Percentiles rank a stretch among this genome's conserved stretches.
Conservation (phyloP, 2,888 invertebrate species). For the Cryptus armator region DNA sequence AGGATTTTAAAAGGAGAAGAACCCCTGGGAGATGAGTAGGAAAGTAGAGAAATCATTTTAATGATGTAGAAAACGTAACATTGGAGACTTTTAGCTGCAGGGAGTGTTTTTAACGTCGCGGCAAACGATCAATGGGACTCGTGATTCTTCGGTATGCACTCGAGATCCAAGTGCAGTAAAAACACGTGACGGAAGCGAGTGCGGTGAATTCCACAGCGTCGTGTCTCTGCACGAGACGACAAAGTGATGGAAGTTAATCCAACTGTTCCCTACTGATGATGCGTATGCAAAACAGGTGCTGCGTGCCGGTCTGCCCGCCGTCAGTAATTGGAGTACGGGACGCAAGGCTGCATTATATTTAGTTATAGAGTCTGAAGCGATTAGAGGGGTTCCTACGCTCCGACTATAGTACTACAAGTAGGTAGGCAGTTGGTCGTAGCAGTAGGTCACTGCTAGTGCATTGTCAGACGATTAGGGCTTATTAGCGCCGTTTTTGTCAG, state of each 20-base stretch:
- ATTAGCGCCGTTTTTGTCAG: slow-evolving; percentile 76
- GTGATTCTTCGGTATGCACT: not conserved
- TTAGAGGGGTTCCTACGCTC: slow-evolving; percentile 63
- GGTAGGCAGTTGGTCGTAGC: slow-evolving; percentile 65
- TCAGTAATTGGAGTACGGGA: slow-evolving; percentile 82
- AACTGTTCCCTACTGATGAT: slow-evolving; percentile 80
- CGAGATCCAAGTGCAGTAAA: not conserved
- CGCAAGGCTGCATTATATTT: slow-evolving; percentile 82
- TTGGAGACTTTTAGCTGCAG: not conserved
- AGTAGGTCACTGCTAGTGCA: slow-evolving; percentile 84
- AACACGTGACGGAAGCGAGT: slow-evolving; percentile 52
- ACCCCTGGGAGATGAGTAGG: too few relatives aligned
- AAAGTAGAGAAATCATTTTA: too few relatives aligned
- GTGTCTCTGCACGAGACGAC: slow-evolving; percentile 60
- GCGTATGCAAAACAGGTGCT: slow-evolving; percentile 83
- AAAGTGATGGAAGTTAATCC: slow-evolving; percentile 77
- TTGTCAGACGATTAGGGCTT: slow-evolving; percentile 82
- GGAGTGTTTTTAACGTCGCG: not conserved
- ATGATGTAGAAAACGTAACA: not conserved
- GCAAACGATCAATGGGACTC: not conserved
- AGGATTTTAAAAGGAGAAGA: too few relatives aligned
- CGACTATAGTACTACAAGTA: slow-evolving; percentile 77
- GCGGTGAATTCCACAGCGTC: slow-evolving; percentile 65
- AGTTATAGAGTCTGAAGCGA: slow-evolving; percentile 70
- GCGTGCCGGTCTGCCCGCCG: slow-evolving; percentile 70